Conservation (phyloP, 2,888 invertebrate genomes). For the Rhodophaea formosa region DNA sequence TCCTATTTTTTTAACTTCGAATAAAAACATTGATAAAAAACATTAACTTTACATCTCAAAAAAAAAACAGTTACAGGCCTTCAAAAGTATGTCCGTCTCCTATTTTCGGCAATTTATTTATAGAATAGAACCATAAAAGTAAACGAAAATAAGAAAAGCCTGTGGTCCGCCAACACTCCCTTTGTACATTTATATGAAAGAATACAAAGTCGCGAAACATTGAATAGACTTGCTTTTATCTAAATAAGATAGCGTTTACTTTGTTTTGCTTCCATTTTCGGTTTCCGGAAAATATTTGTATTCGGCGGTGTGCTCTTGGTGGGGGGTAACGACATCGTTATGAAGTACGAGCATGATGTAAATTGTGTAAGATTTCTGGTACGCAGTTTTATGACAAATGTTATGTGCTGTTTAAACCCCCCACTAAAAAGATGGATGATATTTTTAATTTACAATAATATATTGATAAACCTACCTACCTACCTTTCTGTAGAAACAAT, state of each 20-base stretch:
- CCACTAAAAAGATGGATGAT: too few species aligned
- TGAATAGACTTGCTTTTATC: constrained; percentile 14
- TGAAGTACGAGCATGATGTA: neutral
- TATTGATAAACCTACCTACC: too few species aligned
- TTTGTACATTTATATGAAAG: constrained; percentile 1
- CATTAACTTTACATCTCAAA: too few species aligned
- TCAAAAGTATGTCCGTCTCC: too few species aligned
- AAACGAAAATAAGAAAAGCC: neutral
- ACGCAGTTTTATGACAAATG: neutral
- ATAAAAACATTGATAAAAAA: too few species aligned
- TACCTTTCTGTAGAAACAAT: too few species aligned
- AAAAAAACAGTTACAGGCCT: too few species aligned
- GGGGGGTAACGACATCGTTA: neutral
- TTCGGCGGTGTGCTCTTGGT: constrained; percentile 1
- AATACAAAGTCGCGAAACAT: constrained; percentile 10
- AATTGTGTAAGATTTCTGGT: neutral
- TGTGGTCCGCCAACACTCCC: neutral
- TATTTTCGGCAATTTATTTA: neutral
- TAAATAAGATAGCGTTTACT: constrained; percentile 15
- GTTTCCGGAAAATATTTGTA: constrained; percentile 10
- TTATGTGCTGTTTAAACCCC: neutral
- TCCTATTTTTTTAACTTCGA: too few species aligned
- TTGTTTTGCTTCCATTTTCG: constrained; percentile 15
- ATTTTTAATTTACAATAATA: too few species aligned
- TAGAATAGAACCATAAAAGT: neutral